Evolutionary conservation across 1,140 invertebrate species (phyloP).

Genomic region (Drosophila insularis): DNA sequence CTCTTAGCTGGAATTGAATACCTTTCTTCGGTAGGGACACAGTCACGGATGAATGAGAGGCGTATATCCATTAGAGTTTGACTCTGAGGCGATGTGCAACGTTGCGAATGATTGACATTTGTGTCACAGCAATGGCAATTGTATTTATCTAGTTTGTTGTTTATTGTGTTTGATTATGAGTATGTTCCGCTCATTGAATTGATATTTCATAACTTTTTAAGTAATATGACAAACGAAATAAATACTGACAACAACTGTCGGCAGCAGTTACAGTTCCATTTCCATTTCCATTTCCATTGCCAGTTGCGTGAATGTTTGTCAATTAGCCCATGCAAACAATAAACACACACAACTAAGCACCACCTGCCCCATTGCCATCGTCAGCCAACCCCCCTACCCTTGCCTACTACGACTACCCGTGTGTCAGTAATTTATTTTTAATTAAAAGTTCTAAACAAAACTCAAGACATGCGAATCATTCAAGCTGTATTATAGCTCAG

Average conservation of each 20-base stretch:
- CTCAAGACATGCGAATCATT: constrained; percentile 76
- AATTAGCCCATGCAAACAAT: constrained; percentile 48
- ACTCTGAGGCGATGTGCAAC: constrained; percentile 54
- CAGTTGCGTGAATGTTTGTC: constrained; percentile 3
- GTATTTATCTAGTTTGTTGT: constrained; percentile 13
- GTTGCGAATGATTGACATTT: constrained; percentile 75
- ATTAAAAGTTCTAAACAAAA: constrained; percentile 78
- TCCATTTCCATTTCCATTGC: not conserved
- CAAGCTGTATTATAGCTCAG: constrained; percentile 55
- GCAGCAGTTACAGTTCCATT: constrained; percentile 17
- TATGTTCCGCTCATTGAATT: constrained; percentile 54
- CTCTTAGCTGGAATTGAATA: not conserved
- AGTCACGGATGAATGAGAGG: not conserved
- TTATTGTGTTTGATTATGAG: constrained; percentile 22
- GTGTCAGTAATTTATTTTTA: constrained; percentile 72
- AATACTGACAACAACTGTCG: constrained; percentile 44
- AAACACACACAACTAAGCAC: constrained; percentile 12
- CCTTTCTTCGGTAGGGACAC: not conserved
- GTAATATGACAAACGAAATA: constrained; percentile 58
- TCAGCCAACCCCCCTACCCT: constrained; percentile 8
- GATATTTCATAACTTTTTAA: constrained; percentile 61
- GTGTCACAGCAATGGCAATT: constrained; percentile 48
- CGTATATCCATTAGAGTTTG: not conserved
- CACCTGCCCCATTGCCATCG: constrained; percentile 3
- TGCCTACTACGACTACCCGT: constrained; percentile 24